Conservation (phyloP, 2,113 vertebrate species). For the Forbesichthys papilliferus region DNA sequence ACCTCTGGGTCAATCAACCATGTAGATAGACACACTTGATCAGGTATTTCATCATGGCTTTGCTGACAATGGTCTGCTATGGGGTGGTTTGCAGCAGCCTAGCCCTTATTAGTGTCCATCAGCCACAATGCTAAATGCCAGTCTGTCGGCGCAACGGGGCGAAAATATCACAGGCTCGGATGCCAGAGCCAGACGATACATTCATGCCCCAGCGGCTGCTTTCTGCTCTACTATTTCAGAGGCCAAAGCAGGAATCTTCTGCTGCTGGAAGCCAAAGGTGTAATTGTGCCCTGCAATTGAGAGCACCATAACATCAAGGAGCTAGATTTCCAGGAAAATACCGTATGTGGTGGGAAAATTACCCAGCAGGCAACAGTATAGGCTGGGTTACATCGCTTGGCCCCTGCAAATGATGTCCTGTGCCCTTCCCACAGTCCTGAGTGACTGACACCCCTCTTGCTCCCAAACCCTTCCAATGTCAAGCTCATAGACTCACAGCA, state of each 20-base stretch:
- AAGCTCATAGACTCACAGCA: too few relatives aligned
- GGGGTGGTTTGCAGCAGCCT: slow-evolving; percentile 53
- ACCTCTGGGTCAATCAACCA: slow-evolving; percentile 32
- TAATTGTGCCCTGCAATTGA: slow-evolving; percentile 44
- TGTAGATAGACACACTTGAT: slow-evolving; percentile 40
- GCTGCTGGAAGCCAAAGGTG: slow-evolving; percentile 40
- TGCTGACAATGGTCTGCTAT: slow-evolving; percentile 56
- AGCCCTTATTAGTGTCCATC: slow-evolving; percentile 69
- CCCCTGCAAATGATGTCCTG: background rate
- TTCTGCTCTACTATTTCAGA: slow-evolving; percentile 35
- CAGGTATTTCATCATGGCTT: slow-evolving; percentile 45
- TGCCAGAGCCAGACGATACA: slow-evolving; percentile 35
- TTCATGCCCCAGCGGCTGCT: slow-evolving; percentile 36
- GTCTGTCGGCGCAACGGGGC: slow-evolving; percentile 50
- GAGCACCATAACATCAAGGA: slow-evolving; percentile 32
- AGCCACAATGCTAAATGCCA: slow-evolving; percentile 59
- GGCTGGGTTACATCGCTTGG: slow-evolving; percentile 15
- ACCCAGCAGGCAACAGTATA: slow-evolving; percentile 4
- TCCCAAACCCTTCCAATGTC: too few relatives aligned
- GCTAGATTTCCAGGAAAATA: slow-evolving; percentile 13
- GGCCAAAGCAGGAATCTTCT: slow-evolving; percentile 12
- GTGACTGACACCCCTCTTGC: too few relatives aligned
- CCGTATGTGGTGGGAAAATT: slow-evolving; percentile 25
- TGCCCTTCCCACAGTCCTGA: too few relatives aligned
- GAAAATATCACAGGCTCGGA: slow-evolving; percentile 47